Evolutionary conservation across 2,888 invertebrate species (phyloP), one percentile per base, ranked within the genome.

Genomic region (Acanthopleura granulata): DNA sequence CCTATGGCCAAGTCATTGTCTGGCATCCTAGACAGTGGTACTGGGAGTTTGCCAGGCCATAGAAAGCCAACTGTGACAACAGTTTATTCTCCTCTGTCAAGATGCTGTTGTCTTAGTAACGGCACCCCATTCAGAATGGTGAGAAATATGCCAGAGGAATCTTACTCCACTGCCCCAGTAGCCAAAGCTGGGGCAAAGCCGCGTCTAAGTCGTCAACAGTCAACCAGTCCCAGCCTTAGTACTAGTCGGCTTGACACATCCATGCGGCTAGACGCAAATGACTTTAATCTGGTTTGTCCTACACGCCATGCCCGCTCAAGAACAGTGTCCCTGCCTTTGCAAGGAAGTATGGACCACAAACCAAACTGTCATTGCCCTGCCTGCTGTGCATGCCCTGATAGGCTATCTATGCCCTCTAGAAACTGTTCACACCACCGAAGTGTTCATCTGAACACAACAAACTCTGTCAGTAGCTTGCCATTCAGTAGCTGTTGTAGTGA

Each of bases 331-430:
- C 25, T 66, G 25, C 66, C 66, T 16, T 27, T 66, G 6, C 66
- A 66, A 22, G 66, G 25, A 11, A 57, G 18, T 25, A 22, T 29
- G 40, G 50, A 69, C 27, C 62, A 50, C 66, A 72, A 72, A 29
- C 30, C 75, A 12, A 78, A 77, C 71, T 81, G 81, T 51, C 81
- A 81, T 74, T 81, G 81, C 75, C 57, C 57, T 1, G 81, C 81
- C 9, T 81, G 81, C 72, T 81, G 81, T 72, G 75, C 75, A 72
- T 81, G 81, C 73, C 78, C 76, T 74, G 74, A 76, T 25, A 76
- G 77, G 14, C 22, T 22, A 6, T 22, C 66, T 66, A 66, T 27
- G 66, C 66, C 66, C 16, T 27, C 29, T 16, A 1, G 29, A 27
- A 66, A 66, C 66, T 66, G 66, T 27, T 22, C 18, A 27, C 66